These are phyloP conservation scores for Sylvia borin DNA, from an alignment of 2,797 vertebrate genomes.

Conservation along the genomic window DNA sequence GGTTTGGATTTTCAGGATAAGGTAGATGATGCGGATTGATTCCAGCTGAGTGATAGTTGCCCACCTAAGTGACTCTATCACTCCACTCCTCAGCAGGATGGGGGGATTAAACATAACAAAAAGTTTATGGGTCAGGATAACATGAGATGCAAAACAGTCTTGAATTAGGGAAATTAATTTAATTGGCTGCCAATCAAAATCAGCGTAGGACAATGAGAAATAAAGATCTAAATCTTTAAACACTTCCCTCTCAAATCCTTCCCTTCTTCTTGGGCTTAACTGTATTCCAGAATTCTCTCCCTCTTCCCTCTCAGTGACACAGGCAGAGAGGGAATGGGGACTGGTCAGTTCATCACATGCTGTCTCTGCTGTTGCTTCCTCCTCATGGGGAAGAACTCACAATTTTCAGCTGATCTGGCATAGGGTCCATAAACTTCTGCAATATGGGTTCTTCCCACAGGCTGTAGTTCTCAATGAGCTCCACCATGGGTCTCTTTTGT, in stretches of 20 bases:
- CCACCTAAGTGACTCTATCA: neutral
- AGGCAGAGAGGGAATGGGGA: too few relatives aligned
- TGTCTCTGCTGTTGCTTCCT: neutral
- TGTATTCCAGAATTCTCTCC: neutral
- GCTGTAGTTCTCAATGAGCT: neutral
- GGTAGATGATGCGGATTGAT: neutral
- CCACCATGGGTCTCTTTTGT: neutral
- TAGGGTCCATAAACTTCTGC: neutral
- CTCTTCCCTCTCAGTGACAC: neutral
- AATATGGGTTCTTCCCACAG: neutral
- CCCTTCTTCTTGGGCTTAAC: neutral
- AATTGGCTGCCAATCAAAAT: neutral
- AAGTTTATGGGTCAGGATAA: neutral
- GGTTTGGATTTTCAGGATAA: neutral
- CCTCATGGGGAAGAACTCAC: neutral
- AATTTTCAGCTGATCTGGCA: neutral
- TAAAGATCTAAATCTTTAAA: neutral
- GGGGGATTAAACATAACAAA: neutral
- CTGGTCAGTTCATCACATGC: rapidly evolving
- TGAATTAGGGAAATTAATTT: neutral
- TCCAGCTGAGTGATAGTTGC: neutral
- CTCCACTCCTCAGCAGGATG: neutral
- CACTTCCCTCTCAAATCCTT: rapidly evolving
- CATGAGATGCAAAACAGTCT: neutral
- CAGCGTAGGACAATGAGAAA: neutral